Evolutionary conservation across 1,140 invertebrate species (phyloP), one percentile per base, ranked within the genome.

Genomic region (Drosophila parabipectinata): DNA sequence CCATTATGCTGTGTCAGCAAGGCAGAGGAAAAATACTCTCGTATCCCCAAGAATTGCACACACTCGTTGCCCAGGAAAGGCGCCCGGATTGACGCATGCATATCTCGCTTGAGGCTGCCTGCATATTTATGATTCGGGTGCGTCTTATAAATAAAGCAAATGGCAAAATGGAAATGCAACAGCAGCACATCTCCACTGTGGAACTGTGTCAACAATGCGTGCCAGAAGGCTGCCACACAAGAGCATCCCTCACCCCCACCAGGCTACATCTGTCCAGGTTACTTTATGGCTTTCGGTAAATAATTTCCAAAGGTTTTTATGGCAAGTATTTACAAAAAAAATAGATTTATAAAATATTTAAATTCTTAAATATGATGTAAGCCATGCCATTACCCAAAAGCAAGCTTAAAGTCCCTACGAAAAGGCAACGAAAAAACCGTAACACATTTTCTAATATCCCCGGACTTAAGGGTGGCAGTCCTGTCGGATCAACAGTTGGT

Each of bases 151-250:
- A 88, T 88, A 87, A 71, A 68, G 53, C 26, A 54, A 67, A 58
- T 69, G 39, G 37, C 32, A 75, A 55, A 73, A 73, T 73, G 69
- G 56, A 61, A 55, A 63, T 69, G 66, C 59, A 74, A 30, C 72
- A 53, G 28, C 71, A 64, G 34, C 55, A 58, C 52, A 57, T 30
- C 8, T 1, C 32, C 7, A 53, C 26, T 7, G 64, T 21, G 51
- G 63, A 78, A 75, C 52, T 87, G 82, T 87, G 82, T 85, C 82
- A 85, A 87, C 82, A 85, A 76, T 79, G 83, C 77, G 77, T 85
- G 79, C 74, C 80, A 59, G 32, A 50, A 61, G 67, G 34, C 67
- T 21, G 24, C 15, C 50, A 18, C 1, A 14, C 39, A 41, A n/a
- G n/a, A 18, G 7, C 15, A 45, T 7, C 5, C 9, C 8, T 14